phyloP scores from a whole-genome alignment of 2,797 vertebrate species.

The Orientallactaga sibirica region DNA sequence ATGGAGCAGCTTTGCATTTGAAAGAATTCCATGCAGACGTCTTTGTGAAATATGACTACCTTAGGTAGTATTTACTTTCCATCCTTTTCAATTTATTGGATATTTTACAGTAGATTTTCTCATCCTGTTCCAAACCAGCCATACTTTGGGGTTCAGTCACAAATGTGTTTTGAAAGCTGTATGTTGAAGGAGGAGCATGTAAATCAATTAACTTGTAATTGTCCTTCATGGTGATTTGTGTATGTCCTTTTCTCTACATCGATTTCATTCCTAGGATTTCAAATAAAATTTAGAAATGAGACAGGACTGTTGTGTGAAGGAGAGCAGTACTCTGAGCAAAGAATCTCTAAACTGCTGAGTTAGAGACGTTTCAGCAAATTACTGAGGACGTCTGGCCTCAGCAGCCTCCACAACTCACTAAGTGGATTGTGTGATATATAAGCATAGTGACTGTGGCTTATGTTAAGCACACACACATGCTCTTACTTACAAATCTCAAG shows the following conservation, averaged over 20 bases:
- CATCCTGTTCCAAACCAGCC: constrained; percentile 46
- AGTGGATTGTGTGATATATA: neutral
- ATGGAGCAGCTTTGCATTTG: constrained; percentile 71
- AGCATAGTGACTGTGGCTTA: constrained; percentile 67
- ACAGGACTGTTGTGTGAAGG: constrained; percentile 6
- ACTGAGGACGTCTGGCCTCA: constrained; percentile 67
- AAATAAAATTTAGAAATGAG: constrained; percentile 49
- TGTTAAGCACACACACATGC: constrained; percentile 62
- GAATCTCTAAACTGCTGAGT: constrained; percentile 65
- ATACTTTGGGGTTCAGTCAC: constrained; percentile 13
- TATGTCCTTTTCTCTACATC: constrained; percentile 24
- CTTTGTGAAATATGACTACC: constrained; percentile 61
- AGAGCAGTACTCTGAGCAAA: constrained; percentile 13
- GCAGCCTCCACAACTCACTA: constrained; percentile 38
- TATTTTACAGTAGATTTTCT: constrained; percentile 70
- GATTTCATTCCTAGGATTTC: constrained; percentile 42
- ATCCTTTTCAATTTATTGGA: constrained; percentile 46
- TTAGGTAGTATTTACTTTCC: constrained; percentile 72
- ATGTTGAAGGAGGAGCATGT: constrained; percentile 16
- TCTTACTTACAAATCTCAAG: constrained; percentile 54
- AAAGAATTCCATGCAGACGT: constrained; percentile 58
- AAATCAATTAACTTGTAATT: constrained; percentile 73
- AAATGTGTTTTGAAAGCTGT: constrained; percentile 55
- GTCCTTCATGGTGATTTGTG: constrained; percentile 5
- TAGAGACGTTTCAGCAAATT: constrained; percentile 63